Percentiles rank a stretch among this genome's conserved stretches.
phyloP scores from a whole-genome alignment of 2,888 invertebrate genomes.

The Baronia brevicornis region DNA sequence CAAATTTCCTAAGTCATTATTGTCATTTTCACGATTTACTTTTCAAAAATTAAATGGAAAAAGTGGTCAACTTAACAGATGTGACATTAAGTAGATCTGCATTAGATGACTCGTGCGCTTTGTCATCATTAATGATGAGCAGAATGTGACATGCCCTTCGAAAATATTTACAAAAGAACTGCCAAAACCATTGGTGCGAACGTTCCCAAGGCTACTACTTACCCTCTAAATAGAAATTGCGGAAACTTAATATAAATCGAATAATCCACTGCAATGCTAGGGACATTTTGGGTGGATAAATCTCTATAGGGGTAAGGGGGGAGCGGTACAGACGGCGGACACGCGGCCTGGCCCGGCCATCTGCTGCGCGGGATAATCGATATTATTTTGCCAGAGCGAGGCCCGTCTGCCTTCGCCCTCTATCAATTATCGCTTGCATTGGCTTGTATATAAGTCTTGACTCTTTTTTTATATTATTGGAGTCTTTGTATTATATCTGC shows the following conservation, averaged over 20 bases:
- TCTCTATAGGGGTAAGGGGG: constrained; percentile 66
- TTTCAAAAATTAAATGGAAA: constrained; percentile 15
- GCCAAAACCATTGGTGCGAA: constrained; percentile 44
- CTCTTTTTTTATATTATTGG: not conserved
- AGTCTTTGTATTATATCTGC: too few relatives aligned
- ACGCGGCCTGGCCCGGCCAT: constrained; percentile 56
- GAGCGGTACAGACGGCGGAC: constrained; percentile 31
- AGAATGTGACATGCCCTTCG: constrained; percentile 50
- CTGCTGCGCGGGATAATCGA: constrained; percentile 70
- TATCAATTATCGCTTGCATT: constrained; percentile 12
- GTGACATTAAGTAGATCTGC: constrained; percentile 40
- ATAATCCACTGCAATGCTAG: constrained; percentile 67
- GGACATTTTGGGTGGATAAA: constrained; percentile 68
- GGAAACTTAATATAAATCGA: constrained; percentile 75
- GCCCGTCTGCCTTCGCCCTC: constrained; percentile 19
- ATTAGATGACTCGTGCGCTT: constrained; percentile 51
- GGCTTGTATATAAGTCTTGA: constrained; percentile 2
- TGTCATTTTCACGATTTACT: constrained; percentile 19
- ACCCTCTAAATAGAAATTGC: constrained; percentile 67
- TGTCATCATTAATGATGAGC: constrained; percentile 60
- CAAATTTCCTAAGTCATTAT: constrained; percentile 7
- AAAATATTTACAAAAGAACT: constrained; percentile 57
- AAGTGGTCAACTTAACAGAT: constrained; percentile 46
- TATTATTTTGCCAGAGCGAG: constrained; percentile 61
- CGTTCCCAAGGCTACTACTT: constrained; percentile 40